These are phyloP conservation scores for Echinarachnius parma DNA, from an alignment of 53 echinoderm and acorn worm genomes.

Conservation along the genomic window DNA sequence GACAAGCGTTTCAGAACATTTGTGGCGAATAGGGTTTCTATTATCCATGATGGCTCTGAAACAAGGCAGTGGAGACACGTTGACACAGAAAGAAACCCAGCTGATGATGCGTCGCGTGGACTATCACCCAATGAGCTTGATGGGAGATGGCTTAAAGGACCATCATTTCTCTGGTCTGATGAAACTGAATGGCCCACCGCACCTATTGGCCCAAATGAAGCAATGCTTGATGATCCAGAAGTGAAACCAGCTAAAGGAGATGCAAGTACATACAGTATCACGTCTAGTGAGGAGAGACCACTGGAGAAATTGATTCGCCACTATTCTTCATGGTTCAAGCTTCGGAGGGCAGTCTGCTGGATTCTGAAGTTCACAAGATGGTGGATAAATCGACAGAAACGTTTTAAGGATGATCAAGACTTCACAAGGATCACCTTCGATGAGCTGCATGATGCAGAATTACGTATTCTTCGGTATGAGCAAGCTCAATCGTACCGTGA, in stretches of 20 bases:
- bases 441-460: slow-evolving; percentile 36
- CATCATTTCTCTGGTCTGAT: not conserved
- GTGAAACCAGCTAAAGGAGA: not conserved
- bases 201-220: not conserved
- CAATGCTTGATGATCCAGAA: not conserved
- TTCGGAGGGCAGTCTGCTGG: slow-evolving; percentile 36
- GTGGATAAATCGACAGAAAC: slow-evolving; percentile 6
- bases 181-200: slow-evolving; percentile 6
- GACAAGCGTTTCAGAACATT: slow-evolving; percentile 39
- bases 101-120: slow-evolving; percentile 9
- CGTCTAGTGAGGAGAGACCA: not conserved
- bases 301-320: slow-evolving; percentile 9
- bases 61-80: slow-evolving; percentile 2
- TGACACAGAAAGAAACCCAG: not conserved
- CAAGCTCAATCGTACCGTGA: slow-evolving; percentile 17
- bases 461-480: slow-evolving; percentile 12
- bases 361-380: slow-evolving; percentile 25
- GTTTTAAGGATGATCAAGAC: slow-evolving; percentile 7
- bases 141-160: slow-evolving; percentile 5
- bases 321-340: slow-evolving; percentile 35
- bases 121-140: not conserved
- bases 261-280: not conserved
- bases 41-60: not conserved
- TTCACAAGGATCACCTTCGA: not conserved
- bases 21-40: slow-evolving; percentile 39